Conservation (phyloP, 1,140 invertebrate species). For the Dreissena polymorpha region DNA sequence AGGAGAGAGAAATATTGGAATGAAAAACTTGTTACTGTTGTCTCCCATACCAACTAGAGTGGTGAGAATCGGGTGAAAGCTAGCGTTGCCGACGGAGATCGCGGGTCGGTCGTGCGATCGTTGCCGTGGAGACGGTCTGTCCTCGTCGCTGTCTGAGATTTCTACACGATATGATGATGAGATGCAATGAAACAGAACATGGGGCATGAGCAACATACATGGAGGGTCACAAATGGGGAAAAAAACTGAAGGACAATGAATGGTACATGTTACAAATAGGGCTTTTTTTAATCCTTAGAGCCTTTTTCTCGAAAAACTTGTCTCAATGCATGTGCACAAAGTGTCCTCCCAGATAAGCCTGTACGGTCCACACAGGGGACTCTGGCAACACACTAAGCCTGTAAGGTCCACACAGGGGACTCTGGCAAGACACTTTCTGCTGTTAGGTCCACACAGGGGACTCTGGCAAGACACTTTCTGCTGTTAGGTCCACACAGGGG, state of each 20-base stretch:
- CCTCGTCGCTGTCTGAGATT: constrained; percentile 49
- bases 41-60: constrained; percentile 46
- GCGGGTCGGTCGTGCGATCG: constrained; percentile 32
- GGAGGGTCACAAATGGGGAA: constrained; percentile 15
- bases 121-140: constrained; percentile 8
- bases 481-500: too few relatives aligned
- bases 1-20: constrained; percentile 2
- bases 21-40: background rate
- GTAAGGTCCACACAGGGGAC: too few relatives aligned
- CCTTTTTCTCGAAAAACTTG: too few relatives aligned
- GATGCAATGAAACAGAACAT: background rate
- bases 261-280: too few relatives aligned
- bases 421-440: too few relatives aligned
- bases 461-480: too few relatives aligned
- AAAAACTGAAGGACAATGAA: background rate
- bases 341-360: too few relatives aligned
- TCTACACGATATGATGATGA: constrained; percentile 42
- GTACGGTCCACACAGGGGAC: too few relatives aligned
- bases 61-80: constrained; percentile 54
- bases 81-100: constrained; percentile 39
- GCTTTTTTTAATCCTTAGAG: too few relatives aligned
- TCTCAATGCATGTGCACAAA: too few relatives aligned
- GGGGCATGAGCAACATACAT: constrained; percentile 22
- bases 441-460: too few relatives aligned
- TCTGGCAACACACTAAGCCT: too few relatives aligned